Base-by-base conservation (phyloP, 1,140 invertebrate species). In the Laodelphax striatellus region DNA sequence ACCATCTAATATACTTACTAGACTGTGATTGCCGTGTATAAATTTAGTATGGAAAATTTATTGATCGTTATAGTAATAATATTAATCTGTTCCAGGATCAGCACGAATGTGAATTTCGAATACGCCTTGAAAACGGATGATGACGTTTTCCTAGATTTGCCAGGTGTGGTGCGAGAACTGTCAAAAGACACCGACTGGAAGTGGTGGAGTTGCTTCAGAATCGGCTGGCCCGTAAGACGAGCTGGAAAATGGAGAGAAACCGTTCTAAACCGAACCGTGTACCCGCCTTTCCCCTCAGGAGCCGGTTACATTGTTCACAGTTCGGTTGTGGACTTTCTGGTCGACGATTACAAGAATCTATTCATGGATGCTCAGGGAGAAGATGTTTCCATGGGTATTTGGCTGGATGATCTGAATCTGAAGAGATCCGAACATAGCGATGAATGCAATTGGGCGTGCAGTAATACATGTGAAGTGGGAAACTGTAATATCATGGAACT, bases 111-210 rank as follows among this genome's bases (percentile, higher is more conserved):
- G 6, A 17, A 19, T 5, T 56, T 34, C 19, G 31, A 41, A 19
- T 56, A 56, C 28, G 31, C 21, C 5, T 56, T 56, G 31, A 56
- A 56, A 56, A 56, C 55, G 2, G 55, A 56, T 38, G 55, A 56
- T 17, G 55, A 56, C 28, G 38, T 41, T 13, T 34, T 56, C 17
- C 2, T 56, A 11, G 38, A 56, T 41, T 41, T 56, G 17, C 16
- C 24, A 6, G 16, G 19, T 4, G 24, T 56, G 13, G 1, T 56
- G 21, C 4, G n/a, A 5, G 55, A 56, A 38, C 24, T 34, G 6
- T 16, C 31, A 14, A 31, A 56, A 17, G 34, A 11, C 19, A 56
- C 9, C 16, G 11, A 19, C 5, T 56, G 55, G 55, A 41, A 56
- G 9, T 56, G 24, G 55, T 56, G 55, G 55, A 56, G 55, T n/a